A percentile compares a stretch with the other conserved stretches of the same genome.
Evolutionary conservation across 1,140 invertebrate genomes (phyloP).

Genomic region (Drosophila rufa): DNA sequence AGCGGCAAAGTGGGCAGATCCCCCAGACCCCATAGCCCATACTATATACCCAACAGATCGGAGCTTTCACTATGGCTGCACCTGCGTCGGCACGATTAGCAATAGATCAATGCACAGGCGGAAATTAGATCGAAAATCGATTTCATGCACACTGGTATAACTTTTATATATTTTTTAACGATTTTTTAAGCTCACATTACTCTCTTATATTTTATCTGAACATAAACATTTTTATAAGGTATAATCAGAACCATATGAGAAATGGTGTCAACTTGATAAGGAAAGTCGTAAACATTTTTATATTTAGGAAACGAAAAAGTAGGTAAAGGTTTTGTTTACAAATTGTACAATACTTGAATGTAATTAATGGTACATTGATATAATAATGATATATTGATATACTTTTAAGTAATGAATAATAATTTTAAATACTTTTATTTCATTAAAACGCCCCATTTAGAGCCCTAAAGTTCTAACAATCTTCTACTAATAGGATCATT

Average conservation of each 20-base stretch:
- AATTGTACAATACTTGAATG: slow-evolving; percentile 16
- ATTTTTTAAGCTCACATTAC: slow-evolving; percentile 5
- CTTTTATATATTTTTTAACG: slow-evolving; percentile 1
- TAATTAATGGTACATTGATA: too few relatives aligned
- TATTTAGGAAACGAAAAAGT: not conserved
- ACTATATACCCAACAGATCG: slow-evolving; percentile 40
- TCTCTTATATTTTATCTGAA: not conserved
- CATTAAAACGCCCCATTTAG: too few relatives aligned
- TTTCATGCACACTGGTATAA: slow-evolving; percentile 16
- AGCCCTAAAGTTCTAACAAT: too few relatives aligned
- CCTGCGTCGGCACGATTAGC: slow-evolving; percentile 34
- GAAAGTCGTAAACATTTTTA: not conserved
- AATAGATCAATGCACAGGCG: slow-evolving; percentile 43
- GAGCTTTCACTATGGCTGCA: slow-evolving; percentile 63
- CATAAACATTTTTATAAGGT: not conserved
- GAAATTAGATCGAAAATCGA: slow-evolving; percentile 40
- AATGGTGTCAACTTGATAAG: not conserved
- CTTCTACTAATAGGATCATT: too few relatives aligned
- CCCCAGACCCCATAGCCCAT: slow-evolving; percentile 24
- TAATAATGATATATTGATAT: too few relatives aligned
- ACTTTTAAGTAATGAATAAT: too few relatives aligned
- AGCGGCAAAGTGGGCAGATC: slow-evolving; percentile 61
- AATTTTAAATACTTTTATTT: not conserved
- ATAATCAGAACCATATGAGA: not conserved
- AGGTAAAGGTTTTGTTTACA: not conserved